Evolutionary conservation across 1,140 invertebrate genomes (phyloP), one percentile per base, ranked within the genome.

Genomic region (Apolygus lucorum): DNA sequence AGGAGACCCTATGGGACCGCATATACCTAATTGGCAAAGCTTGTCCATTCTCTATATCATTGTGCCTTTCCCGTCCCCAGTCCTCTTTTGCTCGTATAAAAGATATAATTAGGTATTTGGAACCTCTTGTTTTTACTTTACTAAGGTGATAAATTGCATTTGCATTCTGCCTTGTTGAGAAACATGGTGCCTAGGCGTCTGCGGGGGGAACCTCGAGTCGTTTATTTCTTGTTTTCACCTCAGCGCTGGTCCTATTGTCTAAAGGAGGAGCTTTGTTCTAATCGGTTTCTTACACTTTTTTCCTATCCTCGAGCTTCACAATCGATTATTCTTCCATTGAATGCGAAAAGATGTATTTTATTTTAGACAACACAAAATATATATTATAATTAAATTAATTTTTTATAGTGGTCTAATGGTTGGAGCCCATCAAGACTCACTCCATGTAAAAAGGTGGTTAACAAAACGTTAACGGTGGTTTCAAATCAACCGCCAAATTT

Each of bases 71-170:
- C 22, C 54, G 54, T 4, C 22, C 4, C 8, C 34, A 4, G 8
- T 21, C 54, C 22, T 4, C 22, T 21, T 59, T 24, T 13, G 22
- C 22, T 59, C 54, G 54, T 59, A 59, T 59, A 59, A 59, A 59
- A 59, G 54, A 59, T 59, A 59, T 59, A 59, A 59, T 59, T 59
- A 59, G 54, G 54, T 59, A 59, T 59, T 59, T 59, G 54, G 54
- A 22, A 59, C 54, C 54, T 11, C 22, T 11, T 59, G 54, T 59
- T 59, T 59, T 59, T 59, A 49, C 54, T 59, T 8, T 24, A 21
- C 54, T 14, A 21, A 59, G 54, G 54, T 59, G 54, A 59, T 59
- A 59, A 59, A 59, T 59, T 59, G 54, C 22, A 59, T 59, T 59
- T 59, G 54, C 54, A 59, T 59, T 59, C 54, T 59, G 8, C 22